A percentile compares a stretch with the other conserved stretches of the same genome.
Evolutionary conservation across 92 coral and sea anemone species (phyloP).

Genomic region (Phenganax stokvisi): DNA sequence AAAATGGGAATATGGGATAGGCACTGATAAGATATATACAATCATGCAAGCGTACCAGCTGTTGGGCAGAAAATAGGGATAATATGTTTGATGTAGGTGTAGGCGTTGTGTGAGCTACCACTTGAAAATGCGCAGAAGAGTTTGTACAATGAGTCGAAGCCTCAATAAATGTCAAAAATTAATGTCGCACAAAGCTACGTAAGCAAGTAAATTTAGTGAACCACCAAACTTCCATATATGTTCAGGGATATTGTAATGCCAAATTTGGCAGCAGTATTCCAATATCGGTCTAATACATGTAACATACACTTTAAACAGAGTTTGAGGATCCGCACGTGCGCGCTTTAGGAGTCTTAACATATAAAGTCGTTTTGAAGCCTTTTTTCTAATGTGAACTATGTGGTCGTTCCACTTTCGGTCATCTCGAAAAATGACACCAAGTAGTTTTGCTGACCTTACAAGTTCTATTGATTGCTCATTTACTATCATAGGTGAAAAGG

Average conservation of each 20-base stretch:
- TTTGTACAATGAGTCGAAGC: too few species aligned
- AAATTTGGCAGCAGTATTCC: slow-evolving; percentile 4
- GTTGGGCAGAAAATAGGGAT: too few species aligned
- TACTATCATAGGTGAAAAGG: background rate
- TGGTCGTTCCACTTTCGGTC: slow-evolving; percentile 41
- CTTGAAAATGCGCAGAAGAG: too few species aligned
- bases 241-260: background rate
- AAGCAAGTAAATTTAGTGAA: too few species aligned
- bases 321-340: background rate
- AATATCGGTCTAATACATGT: slow-evolving; percentile 37
- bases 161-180: too few species aligned
- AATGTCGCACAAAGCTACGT: too few species aligned
- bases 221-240: background rate
- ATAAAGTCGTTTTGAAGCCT: slow-evolving; percentile 22
- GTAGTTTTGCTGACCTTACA: slow-evolving; percentile 1
- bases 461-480: slow-evolving; percentile 11
- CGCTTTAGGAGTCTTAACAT: slow-evolving; percentile 28
- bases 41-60: too few species aligned
- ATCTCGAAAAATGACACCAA: slow-evolving; percentile 7
- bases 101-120: too few species aligned
- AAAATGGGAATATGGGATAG: too few species aligned
- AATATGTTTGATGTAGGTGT: too few species aligned
- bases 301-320: slow-evolving; percentile 12
- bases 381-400: background rate
- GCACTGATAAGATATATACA: too few species aligned